Conservation (phyloP, 2,113 vertebrate species). For the Aphyosemion australe region DNA sequence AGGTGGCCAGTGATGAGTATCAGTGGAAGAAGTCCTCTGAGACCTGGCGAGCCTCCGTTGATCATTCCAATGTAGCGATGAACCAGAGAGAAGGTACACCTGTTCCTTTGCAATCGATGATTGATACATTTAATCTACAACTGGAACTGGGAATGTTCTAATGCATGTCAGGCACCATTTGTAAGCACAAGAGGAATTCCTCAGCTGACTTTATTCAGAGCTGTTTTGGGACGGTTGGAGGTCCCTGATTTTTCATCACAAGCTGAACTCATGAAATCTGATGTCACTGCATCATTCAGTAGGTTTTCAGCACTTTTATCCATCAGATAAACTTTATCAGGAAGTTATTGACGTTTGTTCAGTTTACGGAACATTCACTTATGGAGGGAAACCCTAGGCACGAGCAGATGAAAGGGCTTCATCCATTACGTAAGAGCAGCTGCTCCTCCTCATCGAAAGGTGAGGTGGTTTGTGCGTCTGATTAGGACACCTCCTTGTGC, state of each 20-base stretch:
- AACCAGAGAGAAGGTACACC: constrained; percentile 86
- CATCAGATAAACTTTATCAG: too few species aligned
- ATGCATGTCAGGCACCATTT: neutral
- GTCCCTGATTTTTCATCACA: neutral
- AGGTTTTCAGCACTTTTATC: too few species aligned
- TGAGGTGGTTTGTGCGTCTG: too few species aligned
- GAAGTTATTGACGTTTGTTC: too few species aligned
- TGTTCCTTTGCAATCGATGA: neutral
- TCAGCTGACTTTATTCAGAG: neutral
- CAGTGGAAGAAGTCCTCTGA: constrained; percentile 85
- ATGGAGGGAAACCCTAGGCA: too few species aligned
- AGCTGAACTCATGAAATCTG: too few species aligned
- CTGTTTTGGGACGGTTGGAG: neutral
- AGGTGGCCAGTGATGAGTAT: constrained; percentile 83
- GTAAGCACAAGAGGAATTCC: neutral
- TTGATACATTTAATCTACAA: neutral
- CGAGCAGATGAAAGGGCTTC: too few species aligned
- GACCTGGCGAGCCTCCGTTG: constrained; percentile 84
- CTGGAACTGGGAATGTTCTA: neutral
- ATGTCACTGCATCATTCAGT: too few species aligned
- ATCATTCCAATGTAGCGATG: constrained; percentile 86
- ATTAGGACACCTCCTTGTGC: too few species aligned
- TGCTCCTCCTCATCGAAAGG: too few species aligned
- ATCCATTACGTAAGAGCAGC: too few species aligned
- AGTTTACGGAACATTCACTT: too few species aligned